Evolutionary conservation across 2,797 vertebrate species (phyloP), one percentile per base, ranked within the genome.

Genomic region (Platyrinchus mystaceus): DNA sequence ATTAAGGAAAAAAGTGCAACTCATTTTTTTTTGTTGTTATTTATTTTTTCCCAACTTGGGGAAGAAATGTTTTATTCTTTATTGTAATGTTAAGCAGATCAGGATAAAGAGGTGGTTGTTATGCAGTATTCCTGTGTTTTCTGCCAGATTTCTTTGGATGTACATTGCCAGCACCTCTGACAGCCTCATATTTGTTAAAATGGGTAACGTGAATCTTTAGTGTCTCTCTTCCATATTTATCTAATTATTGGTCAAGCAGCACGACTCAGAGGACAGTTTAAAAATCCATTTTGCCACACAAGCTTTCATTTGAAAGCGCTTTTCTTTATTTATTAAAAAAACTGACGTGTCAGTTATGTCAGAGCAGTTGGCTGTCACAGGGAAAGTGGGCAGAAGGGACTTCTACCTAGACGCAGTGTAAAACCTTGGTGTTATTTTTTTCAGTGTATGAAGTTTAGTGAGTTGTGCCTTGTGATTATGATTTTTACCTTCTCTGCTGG

Each of bases 221-320:
- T 63, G 58, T 44, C 21, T 66, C 9, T 83, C 7, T 85, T 91
- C 41, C 0, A 0, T 93, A 39, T 85, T 95, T 95, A 67, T 69
- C 11, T 89, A 85, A 95, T 91, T 74, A 84, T 84, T 88, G 84
- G 78, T 89, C 89, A 83, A 91, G n/a, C 15, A 64, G 37, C 28
- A 64, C 37, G 56, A 78, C 28, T 80, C 76, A 44, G 5, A 84
- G 60, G 63, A 81, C 85, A 84, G 67, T 56, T 94, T 93, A 71
- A 83, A 90, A 58, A 84, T 70, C 69, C 18, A 17, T 58, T 92
- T 95, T 90, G 71, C 78, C 52, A 64, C 37, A 58, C 14, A 85
- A 84, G 55, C 67, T 76, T 75, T 92, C 23, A 90, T 94, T 84
- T 95, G 60, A 87, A 94, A 95, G 41, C 68, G 74, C 55, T 96